Percentiles rank a stretch among this genome's conserved stretches.
phyloP scores from a whole-genome alignment of 2,888 invertebrate genomes.

The Athalia cordata region DNA sequence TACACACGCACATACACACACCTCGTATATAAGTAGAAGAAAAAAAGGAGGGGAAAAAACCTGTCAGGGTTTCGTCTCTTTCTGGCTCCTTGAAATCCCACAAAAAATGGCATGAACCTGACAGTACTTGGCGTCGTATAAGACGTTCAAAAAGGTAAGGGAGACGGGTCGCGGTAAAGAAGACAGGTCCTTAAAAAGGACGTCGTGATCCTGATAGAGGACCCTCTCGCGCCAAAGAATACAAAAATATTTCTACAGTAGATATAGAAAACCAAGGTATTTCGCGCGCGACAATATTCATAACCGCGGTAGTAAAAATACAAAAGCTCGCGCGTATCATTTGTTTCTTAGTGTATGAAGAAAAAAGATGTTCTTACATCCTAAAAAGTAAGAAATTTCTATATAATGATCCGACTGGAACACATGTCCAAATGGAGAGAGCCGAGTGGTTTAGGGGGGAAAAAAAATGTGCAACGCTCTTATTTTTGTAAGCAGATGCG shows the following conservation, averaged over 20 bases:
- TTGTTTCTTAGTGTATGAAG: too few relatives aligned
- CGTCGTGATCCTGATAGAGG: slow-evolving; percentile 47
- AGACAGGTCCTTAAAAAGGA: slow-evolving; percentile 46
- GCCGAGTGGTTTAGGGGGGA: too few relatives aligned
- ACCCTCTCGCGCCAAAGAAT: slow-evolving; percentile 41
- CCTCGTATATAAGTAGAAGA: background rate
- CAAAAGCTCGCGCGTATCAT: background rate
- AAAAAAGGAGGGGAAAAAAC: slow-evolving; percentile 1
- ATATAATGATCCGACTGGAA: too few relatives aligned
- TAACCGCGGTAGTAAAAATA: background rate
- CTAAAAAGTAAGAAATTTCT: too few relatives aligned
- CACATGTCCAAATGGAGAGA: too few relatives aligned
- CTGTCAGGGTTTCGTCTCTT: slow-evolving; percentile 31
- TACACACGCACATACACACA: background rate
- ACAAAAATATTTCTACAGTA: slow-evolving; percentile 32
- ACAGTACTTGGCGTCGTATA: slow-evolving; percentile 41
- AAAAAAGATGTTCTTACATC: too few relatives aligned
- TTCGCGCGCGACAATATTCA: slow-evolving; percentile 9
- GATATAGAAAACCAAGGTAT: slow-evolving; percentile 2
- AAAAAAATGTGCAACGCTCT: too few relatives aligned
- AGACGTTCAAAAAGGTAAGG: slow-evolving; percentile 24
- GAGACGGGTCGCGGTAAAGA: slow-evolving; percentile 39
- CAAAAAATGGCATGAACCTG: slow-evolving; percentile 46
- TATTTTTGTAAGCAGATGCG: too few relatives aligned
- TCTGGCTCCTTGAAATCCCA: slow-evolving; percentile 33